Base-by-base conservation (phyloP, 2,888 invertebrate genomes). In the Mystacides longicornis region DNA sequence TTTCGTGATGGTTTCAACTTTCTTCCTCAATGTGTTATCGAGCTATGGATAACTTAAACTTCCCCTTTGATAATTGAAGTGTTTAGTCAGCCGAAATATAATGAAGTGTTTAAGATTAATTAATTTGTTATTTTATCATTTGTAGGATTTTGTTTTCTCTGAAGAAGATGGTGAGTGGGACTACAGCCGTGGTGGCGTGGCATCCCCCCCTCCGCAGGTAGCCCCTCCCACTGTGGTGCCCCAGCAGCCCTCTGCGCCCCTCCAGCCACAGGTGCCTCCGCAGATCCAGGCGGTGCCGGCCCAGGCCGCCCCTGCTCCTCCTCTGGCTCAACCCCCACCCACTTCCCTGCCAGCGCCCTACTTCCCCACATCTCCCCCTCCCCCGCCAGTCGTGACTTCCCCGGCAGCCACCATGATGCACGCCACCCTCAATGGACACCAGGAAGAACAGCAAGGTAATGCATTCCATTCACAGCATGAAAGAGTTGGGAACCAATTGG, bases 71-170 rank as follows among this genome's bases (percentile, higher is more conserved):
- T n/a, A n/a, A n/a, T n/a, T n/a, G n/a, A n/a, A n/a, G n/a, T n/a
- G n/a, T n/a, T n/a, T n/a, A n/a, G n/a, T n/a, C n/a, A n/a, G n/a
- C n/a, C n/a, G n/a, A n/a, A n/a, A n/a, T n/a, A n/a, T n/a, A n/a
- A n/a, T n/a, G n/a, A n/a, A n/a, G n/a, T n/a, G n/a, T n/a, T n/a
- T n/a, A n/a, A n/a, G n/a, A n/a, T n/a, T 43, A 5, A 43, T 43
- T 5, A 5, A 43, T 43, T 46, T 46, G 19, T 21, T 46, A 2
- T 4, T 46, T 18, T 46, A 20, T 37, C 3, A n/a, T 7, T 37
- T 53, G 14, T 65, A 78, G 78, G 79, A 79, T 69, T 72, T 75
- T 71, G 75, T 83, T 70, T 75, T 81, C 74, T 69, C 75, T 14
- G 82, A 82, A 69, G 82, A 82, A 64, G 81, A 81, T 63, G 77